Conservation (phyloP, 2,113 vertebrate genomes). For the Neogobius melanostomus region DNA sequence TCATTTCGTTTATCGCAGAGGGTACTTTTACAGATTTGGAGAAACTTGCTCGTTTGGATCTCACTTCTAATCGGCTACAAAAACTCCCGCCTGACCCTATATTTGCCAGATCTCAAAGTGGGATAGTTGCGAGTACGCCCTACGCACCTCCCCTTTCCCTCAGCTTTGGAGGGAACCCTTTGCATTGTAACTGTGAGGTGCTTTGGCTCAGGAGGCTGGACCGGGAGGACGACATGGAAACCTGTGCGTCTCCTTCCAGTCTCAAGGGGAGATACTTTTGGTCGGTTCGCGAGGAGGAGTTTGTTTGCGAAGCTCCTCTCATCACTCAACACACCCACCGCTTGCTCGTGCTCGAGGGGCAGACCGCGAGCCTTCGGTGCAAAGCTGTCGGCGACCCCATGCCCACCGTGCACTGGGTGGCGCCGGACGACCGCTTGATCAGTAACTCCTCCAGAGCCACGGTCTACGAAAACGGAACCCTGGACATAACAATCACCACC, state of each 20-base stretch:
- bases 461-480: constrained; percentile 92
- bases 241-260: constrained; percentile 89
- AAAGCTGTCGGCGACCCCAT: constrained; percentile 94
- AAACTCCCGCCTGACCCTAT: constrained; percentile 95
- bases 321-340: constrained; percentile 97
- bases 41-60: constrained; percentile 89
- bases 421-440: constrained; percentile 89
- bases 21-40: constrained; percentile 92
- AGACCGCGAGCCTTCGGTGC: constrained; percentile 91
- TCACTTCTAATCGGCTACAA: constrained; percentile 95
- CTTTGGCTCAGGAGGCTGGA: constrained; percentile 91
- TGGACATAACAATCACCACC: constrained; percentile 92
- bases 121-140: constrained; percentile 77
- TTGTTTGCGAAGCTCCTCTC: constrained; percentile 92
- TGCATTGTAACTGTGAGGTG: constrained; percentile 96
- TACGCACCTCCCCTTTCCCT: constrained; percentile 86
- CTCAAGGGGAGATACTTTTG: constrained; percentile 97
- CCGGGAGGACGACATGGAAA: constrained; percentile 94
- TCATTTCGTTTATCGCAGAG: constrained; percentile 88
- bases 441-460: constrained; percentile 89
- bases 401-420: constrained; percentile 94
- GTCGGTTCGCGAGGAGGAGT: constrained; percentile 93
- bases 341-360: constrained; percentile 93
- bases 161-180: constrained; percentile 93
- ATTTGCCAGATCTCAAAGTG: constrained; percentile 89